Evolutionary conservation across 2,888 invertebrate species (phyloP).

Genomic region (Polietes domitor): DNA sequence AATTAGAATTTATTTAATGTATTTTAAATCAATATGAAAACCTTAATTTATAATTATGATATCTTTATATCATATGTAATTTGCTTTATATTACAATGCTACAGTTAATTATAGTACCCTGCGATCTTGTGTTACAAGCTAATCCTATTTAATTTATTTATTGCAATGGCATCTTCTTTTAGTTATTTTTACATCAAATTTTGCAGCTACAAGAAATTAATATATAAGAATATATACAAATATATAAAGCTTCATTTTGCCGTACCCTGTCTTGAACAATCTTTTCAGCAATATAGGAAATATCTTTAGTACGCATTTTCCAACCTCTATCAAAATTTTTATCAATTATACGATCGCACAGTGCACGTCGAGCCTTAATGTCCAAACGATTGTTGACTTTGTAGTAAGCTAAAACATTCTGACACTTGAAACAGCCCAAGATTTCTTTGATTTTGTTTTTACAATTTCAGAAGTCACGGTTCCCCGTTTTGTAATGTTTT

Average conservation of each 20-base stretch:
- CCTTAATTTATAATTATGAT: too few relatives aligned
- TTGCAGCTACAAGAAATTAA: neutral
- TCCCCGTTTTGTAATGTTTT: neutral
- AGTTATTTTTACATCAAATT: neutral
- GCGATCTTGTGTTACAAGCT: too few relatives aligned
- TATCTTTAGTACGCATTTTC: neutral
- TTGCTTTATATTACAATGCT: too few relatives aligned
- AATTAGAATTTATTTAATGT: too few relatives aligned
- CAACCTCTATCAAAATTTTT: constrained; percentile 18
- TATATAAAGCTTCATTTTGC: neutral
- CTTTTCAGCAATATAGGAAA: neutral
- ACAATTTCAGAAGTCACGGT: neutral
- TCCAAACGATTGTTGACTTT: neutral
- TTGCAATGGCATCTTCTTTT: neutral
- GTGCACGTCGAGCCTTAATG: neutral
- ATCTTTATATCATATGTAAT: too few relatives aligned
- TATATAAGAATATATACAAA: neutral
- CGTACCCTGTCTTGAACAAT: constrained; percentile 7
- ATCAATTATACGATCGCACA: constrained; percentile 27
- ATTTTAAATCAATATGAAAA: too few relatives aligned
- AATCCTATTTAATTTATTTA: neutral
- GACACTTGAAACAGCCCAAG: neutral
- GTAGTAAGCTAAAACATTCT: neutral
- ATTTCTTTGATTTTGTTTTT: neutral
- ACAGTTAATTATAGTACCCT: too few relatives aligned